Conservation (phyloP, 2,113 vertebrate species). For the Anarrhichthys ocellatus region DNA sequence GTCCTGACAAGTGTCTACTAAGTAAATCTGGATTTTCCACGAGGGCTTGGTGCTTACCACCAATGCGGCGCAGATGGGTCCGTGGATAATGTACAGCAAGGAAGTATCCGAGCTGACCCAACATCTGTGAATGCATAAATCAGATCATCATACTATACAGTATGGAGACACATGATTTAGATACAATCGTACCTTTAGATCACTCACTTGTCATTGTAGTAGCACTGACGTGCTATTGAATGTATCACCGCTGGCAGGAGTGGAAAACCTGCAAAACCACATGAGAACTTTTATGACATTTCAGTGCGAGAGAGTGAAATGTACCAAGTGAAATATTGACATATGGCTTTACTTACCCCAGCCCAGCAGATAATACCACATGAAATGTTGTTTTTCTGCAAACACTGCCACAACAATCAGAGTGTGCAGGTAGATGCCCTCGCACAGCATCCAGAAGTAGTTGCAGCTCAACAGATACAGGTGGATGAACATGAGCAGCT, state of each 20-base stretch:
- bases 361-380: constrained; percentile 98
- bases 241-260: constrained; percentile 93
- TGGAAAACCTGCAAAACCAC: constrained; percentile 89
- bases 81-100: constrained; percentile 96
- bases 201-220: constrained; percentile 96
- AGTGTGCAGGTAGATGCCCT: constrained; percentile 97
- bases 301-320: neutral
- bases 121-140: constrained; percentile 82
- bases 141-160: neutral
- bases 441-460: constrained; percentile 99
- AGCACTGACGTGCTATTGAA: constrained; percentile 89
- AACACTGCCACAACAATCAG: constrained; percentile 99
- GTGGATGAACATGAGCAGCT: constrained; percentile 91
- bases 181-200: neutral
- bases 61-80: constrained; percentile 94
- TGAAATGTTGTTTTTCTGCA: constrained; percentile 93
- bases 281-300: neutral
- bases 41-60: constrained; percentile 82
- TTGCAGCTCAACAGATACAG: constrained; percentile 94
- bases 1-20: neutral
- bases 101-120: constrained; percentile 95
- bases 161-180: fast-evolving
- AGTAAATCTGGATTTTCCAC: neutral
- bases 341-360: constrained; percentile 83
- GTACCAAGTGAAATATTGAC: fast-evolving